Base-by-base conservation (phyloP, 1,140 invertebrate species). In the Eulimnadia texana region DNA sequence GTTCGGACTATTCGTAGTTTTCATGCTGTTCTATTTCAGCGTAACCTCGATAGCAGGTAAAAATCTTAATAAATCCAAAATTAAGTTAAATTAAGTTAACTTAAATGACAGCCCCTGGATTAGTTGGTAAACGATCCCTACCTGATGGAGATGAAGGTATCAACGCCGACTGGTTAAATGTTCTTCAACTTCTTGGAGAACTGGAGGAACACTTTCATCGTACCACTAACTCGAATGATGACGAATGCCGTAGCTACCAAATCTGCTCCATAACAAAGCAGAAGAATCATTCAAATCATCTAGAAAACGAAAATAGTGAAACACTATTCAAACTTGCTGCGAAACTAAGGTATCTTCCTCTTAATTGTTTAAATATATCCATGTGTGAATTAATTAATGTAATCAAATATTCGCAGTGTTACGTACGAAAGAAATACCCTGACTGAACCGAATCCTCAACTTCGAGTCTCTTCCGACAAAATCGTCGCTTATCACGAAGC, bases 21-120 rank as follows among this genome's bases (percentile, higher is more conserved):
- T 61, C 19, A 27, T 50, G 50, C 16, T 61, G 13, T 24, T 28
- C 25, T 61, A 61, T 20, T 20, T 61, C 19, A 22, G 28, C n/a
- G 51, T 24, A 23, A 33, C 25, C 16, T 24, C 60, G 16, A 29
- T 61, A 9, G 16, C 33, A 42, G 33, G 33, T 42, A 42, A 42
- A 42, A 6, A 16, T 42, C 33, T 42, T 9, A 42, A 42, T 42
- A 6, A 42, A 42, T 42, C 6, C 16, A 42, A 42, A 42, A 6
- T 9, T 9, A 42, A 42, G 16, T 16, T 42, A 16, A 42, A 42
- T 42, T 42, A 42, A 42, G 33, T 6, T 42, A 9, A 42, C 33
- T 42, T 42, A 42, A 42, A 9, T 42, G 33, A 16, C 33, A 6
- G 33, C 6, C 16, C 33, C 16, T 42, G 33, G 33, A 9, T 42